These are phyloP conservation scores for Gavia stellata DNA, from an alignment of 2,113 vertebrate genomes.

Conservation along the genomic window DNA sequence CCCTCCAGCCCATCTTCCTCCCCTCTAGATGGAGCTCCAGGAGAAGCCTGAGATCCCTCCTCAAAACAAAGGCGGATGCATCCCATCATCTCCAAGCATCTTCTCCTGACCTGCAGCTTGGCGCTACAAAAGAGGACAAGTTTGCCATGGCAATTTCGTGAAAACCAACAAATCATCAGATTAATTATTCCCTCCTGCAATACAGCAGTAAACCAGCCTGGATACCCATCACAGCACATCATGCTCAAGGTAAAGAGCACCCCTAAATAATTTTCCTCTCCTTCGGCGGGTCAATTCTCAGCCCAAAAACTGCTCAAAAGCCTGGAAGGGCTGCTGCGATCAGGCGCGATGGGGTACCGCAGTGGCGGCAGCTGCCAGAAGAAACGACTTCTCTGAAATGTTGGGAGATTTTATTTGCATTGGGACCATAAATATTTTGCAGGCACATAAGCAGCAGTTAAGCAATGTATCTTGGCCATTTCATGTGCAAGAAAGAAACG, in stretches of 20 bases:
- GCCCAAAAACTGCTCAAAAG: not conserved
- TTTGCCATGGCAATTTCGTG: too few relatives aligned
- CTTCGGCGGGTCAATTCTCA: not conserved
- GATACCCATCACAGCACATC: fast-evolving
- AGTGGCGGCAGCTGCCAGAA: fast-evolving
- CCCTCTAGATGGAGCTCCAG: slow-evolving; percentile 31
- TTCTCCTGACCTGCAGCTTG: not conserved
- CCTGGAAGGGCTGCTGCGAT: not conserved
- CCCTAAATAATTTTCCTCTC: not conserved
- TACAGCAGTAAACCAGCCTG: fast-evolving
- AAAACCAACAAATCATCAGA: not conserved
- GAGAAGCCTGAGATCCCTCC: not conserved
- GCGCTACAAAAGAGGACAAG: not conserved
- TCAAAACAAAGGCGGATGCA: fast-evolving
- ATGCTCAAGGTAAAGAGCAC: not conserved
- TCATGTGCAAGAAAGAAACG: not conserved
- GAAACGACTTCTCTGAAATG: not conserved
- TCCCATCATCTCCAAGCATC: not conserved
- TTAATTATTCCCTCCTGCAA: not conserved
- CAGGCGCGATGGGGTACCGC: not conserved
- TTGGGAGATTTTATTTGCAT: not conserved
- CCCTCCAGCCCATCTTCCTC: not conserved
- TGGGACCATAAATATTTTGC: not conserved
- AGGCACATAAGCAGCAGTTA: fast-evolving
- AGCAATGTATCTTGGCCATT: not conserved